Base-by-base conservation (phyloP, 2,113 vertebrate species). In the Sebastes schlegelii region DNA sequence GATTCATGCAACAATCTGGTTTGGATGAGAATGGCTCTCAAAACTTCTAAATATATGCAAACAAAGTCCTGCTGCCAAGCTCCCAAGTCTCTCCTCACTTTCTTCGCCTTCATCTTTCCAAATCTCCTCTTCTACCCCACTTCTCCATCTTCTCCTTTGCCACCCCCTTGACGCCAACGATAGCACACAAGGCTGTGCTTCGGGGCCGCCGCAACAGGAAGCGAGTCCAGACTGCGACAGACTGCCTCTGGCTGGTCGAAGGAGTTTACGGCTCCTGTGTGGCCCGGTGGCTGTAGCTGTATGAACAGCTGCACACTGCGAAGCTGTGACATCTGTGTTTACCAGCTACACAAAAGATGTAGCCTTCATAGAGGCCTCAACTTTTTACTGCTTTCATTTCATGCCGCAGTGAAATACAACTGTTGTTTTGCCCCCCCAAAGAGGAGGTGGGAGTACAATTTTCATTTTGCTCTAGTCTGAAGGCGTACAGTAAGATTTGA, bases 321-420 rank as follows among this genome's bases (percentile, higher is more conserved):
- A 79, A 26, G 54, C 75, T 14, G 6, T 61, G 72, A 77, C 85
- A 80, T 91, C 83, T 84, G 78, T 64, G 84, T 82, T 86, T 71
- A 84, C 86, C 71, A 74, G 72, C 21, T 16, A 34, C 69, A 71
- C 73, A 80, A 40, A 26, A 80, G 64, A 78, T 43, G 58, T 5
- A 43, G 75, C 45, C 72, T 58, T 23, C 64, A 51, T 13, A 8
- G 75, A 68, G 61, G 66, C 76, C 66, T 63, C 19, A 77, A 66
- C 77, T 63, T 85, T 82, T 73, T 63, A 70, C 42, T 43, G 42
- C 65, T 54, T 77, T 49, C 16, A 48, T 80, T 86, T 84, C 60
- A 74, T 68, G 71, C 58, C 9, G 61, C 77, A 49, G 73, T 40
- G 68, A 71, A 69, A 75, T 66, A 51, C 70, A 54, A 63, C 49